These are phyloP conservation scores for Odontamblyopus rebecca DNA, from an alignment of 2,797 vertebrate species.

Conservation along the genomic window DNA sequence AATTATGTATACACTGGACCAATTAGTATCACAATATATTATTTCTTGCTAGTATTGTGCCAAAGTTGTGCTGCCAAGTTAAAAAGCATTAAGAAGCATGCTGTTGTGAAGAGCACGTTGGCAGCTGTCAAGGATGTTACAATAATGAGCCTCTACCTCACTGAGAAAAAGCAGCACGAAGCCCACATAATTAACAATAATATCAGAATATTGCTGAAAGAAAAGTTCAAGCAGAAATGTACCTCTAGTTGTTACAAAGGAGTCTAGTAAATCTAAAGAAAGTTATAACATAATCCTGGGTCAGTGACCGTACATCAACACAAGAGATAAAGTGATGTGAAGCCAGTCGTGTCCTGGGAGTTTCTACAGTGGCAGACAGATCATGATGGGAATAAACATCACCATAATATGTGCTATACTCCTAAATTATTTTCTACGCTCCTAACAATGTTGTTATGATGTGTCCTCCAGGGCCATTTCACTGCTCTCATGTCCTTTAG, in stretches of 20 bases:
- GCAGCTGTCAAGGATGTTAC: constrained; percentile 40
- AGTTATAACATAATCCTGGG: constrained; percentile 1
- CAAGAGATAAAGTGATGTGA: constrained; percentile 54
- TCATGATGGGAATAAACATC: no score
- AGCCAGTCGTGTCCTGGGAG: constrained; percentile 1
- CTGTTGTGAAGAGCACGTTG: constrained; percentile 15
- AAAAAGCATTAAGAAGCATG: constrained; percentile 24
- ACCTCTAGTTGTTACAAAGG: constrained; percentile 11
- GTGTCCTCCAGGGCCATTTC: no score
- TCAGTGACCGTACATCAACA: constrained; percentile 41
- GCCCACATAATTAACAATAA: constrained; percentile 33
- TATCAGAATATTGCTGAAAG: constrained; percentile 24
- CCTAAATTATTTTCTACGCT: no score
- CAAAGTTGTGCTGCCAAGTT: constrained; percentile 26
- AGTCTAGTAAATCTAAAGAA: neutral
- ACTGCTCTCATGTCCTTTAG: no score
- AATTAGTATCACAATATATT: constrained; percentile 9
- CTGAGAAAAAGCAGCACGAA: constrained; percentile 14
- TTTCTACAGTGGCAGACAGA: no score
- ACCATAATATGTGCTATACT: no score
- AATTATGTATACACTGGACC: neutral
- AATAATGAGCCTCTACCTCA: constrained; percentile 34
- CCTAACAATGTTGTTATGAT: no score
- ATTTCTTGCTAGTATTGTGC: constrained; percentile 11
- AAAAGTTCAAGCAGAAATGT: constrained; percentile 27